phyloP scores from a whole-genome alignment of 2,113 vertebrate species.

The Hemiprocne comata region DNA sequence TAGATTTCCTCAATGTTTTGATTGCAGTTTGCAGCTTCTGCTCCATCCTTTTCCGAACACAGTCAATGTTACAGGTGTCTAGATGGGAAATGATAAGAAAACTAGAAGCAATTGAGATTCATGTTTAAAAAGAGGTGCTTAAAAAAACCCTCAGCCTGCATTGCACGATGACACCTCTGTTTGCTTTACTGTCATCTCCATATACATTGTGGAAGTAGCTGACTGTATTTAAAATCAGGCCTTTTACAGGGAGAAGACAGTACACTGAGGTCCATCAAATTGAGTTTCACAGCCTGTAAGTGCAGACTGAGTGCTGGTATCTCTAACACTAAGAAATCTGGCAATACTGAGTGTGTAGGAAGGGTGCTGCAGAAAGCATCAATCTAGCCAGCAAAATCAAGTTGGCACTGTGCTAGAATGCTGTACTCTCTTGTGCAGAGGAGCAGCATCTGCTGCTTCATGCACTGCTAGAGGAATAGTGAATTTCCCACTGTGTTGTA shows the following conservation, averaged over 20 bases:
- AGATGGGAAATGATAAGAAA: slow-evolving; percentile 39
- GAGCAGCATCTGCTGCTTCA: background rate
- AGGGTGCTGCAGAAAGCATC: background rate
- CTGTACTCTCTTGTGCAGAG: background rate
- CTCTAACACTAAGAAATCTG: background rate
- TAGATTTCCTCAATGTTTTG: slow-evolving; percentile 91
- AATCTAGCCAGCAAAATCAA: background rate
- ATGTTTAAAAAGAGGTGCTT: slow-evolving; percentile 28
- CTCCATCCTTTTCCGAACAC: slow-evolving; percentile 86
- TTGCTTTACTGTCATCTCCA: background rate
- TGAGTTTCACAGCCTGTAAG: background rate
- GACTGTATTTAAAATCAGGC: background rate
- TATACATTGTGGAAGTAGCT: background rate
- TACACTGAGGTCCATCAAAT: background rate
- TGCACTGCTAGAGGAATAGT: background rate
- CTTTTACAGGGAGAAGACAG: background rate
- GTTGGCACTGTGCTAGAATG: background rate
- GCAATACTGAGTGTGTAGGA: background rate
- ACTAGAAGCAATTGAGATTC: slow-evolving; percentile 60
- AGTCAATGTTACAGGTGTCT: slow-evolving; percentile 90
- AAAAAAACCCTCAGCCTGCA: background rate
- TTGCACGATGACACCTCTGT: background rate
- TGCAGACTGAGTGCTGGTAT: accelerated
- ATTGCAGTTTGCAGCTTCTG: slow-evolving; percentile 91
- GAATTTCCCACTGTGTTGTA: background rate